Base-by-base conservation (phyloP, 2,113 vertebrate species). In the Clinocottus analis region DNA sequence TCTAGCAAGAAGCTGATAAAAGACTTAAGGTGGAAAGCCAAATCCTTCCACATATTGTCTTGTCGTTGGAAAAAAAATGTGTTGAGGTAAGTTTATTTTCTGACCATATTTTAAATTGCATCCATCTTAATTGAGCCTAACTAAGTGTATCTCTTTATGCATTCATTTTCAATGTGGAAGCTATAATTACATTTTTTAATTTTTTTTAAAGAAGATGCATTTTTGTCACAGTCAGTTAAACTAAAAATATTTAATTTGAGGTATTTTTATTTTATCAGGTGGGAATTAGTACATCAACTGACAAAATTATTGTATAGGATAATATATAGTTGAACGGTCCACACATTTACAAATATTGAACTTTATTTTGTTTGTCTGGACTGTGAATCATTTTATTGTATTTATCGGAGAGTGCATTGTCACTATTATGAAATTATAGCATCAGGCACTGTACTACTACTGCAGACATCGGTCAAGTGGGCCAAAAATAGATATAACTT, bases 321-420 rank as follows among this genome's bases (percentile, higher is more conserved):
- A 37, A 2, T n/a, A 23, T 72, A 1, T 77, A 21, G 53, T 31
- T 7, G 25, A 58, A 47, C 25, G 2, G 13, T 4, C 55, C 11
- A 16, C 19, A 29, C 3, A 31, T 19, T 0, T 45, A 49, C 45
- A 49, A 8, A 49, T 14, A n/a, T 13, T 13, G n/a, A n/a, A n/a
- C n/a, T n/a, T n/a, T n/a, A n/a, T 43, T 3, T 66, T 47, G 23
- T 68, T 72, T 47, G 49, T 64, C 0, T 72, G 16, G 9, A 31
- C 3, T 43, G 31, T 45, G 29, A 71, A 61, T 12, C 27, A 31
- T 53, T 76, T 61, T 3, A 2, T 65, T 49, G 53, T 2, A 45
- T 65, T 65, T 73, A 55, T 75, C 29, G 3, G 31, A 76, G 73
- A 86, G 62, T 83, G 79, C 72, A 35, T 85, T 65, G 77, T 86